These are phyloP conservation scores for Fundulus diaphanus DNA, from an alignment of 2,797 vertebrate genomes.

Conservation along the genomic window DNA sequence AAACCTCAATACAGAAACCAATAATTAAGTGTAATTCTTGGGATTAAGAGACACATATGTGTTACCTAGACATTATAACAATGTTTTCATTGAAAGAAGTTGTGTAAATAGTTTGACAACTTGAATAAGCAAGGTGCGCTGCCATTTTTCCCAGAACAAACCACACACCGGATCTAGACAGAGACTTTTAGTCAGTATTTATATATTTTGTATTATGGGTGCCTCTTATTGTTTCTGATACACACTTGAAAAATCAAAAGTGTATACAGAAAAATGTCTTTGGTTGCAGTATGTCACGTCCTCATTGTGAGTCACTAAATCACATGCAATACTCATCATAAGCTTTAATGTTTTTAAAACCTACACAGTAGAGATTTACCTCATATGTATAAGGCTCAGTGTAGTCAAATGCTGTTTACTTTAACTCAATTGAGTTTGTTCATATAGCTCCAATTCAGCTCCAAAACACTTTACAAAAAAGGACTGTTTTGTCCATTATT, in stretches of 20 bases:
- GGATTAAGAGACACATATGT: not conserved
- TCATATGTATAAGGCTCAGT: not conserved
- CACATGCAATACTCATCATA: not conserved
- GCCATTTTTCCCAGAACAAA: not conserved
- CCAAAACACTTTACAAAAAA: not conserved
- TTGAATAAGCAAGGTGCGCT: not conserved
- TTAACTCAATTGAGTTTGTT: not conserved
- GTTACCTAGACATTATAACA: not conserved
- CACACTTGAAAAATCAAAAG: not conserved
- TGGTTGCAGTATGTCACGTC: not conserved
- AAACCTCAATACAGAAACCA: not conserved
- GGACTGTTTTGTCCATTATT: not conserved
- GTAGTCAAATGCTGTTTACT: not conserved
- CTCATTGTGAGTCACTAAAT: not conserved
- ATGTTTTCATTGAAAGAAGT: not conserved
- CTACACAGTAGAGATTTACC: not conserved
- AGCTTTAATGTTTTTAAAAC: not conserved
- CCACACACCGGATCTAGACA: not conserved
- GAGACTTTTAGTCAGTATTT: not conserved
- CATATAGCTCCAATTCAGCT: not conserved
- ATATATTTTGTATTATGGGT: slow-evolving; percentile 2
- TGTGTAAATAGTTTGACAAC: slow-evolving; percentile 1
- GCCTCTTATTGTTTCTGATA: not conserved
- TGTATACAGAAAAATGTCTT: too few species aligned
- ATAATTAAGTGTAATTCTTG: not conserved